These are phyloP conservation scores for Trochalopteron elliotii DNA, from an alignment of 2,113 vertebrate species.

Conservation along the genomic window DNA sequence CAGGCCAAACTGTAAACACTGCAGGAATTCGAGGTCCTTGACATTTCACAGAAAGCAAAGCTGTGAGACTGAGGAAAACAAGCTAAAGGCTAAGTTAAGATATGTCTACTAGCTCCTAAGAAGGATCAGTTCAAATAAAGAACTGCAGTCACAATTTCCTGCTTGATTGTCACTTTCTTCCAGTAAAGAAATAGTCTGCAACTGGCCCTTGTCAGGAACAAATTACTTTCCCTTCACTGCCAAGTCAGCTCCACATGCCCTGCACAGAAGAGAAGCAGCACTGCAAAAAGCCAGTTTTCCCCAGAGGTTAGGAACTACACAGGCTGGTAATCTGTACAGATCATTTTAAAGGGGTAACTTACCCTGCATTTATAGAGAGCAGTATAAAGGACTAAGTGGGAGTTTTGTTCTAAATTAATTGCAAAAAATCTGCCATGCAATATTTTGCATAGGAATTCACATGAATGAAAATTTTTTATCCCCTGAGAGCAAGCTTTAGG, in stretches of 20 bases:
- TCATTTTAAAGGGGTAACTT: not conserved
- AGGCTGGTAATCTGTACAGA: not conserved
- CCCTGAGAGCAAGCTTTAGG: not conserved
- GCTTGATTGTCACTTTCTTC: conserved; percentile 60
- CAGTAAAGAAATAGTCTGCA: conserved; percentile 67
- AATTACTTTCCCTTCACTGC: conserved; percentile 60
- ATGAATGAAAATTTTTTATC: not conserved
- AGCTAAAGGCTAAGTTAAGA: conserved; percentile 50
- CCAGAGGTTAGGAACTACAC: conserved; percentile 4
- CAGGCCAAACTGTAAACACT: conserved; percentile 19
- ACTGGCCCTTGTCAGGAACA: conserved; percentile 64
- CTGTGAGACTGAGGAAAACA: conserved; percentile 11
- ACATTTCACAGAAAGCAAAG: conserved; percentile 28
- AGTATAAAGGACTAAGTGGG: not conserved
- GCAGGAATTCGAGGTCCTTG: not conserved
- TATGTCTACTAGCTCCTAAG: conserved; percentile 37
- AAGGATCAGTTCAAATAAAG: conserved; percentile 53
- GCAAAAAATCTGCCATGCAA: not conserved
- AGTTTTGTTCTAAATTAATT: not conserved
- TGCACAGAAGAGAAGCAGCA: conserved; percentile 3
- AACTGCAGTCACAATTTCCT: conserved; percentile 42
- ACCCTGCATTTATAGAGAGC: not conserved
- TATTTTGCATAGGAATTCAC: not conserved
- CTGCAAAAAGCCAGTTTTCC: conserved; percentile 28
- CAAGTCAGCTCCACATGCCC: conserved; percentile 22